These are phyloP conservation scores for Spinus olivaceus DNA, from an alignment of 2,797 vertebrate species.

Conservation along the genomic window DNA sequence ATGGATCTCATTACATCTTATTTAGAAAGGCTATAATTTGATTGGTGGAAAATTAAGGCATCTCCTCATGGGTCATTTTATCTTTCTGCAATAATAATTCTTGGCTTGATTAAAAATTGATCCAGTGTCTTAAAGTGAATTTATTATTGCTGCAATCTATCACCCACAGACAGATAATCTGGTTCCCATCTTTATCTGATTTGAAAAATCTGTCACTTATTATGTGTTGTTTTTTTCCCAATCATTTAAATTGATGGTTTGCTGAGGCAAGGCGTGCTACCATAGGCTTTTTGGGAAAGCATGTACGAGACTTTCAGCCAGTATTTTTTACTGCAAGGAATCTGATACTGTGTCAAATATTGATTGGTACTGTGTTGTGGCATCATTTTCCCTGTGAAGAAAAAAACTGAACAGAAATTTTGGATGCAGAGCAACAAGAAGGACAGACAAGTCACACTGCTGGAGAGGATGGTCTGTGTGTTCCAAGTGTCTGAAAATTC, in stretches of 20 bases:
- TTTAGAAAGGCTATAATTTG: slow-evolving; percentile 95
- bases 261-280: slow-evolving; percentile 62
- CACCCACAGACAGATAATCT: slow-evolving; percentile 98
- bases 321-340: slow-evolving; percentile 59
- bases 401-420: slow-evolving; percentile 40
- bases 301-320: neutral
- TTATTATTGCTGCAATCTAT: slow-evolving; percentile 99
- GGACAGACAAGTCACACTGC: neutral
- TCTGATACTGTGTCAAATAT: slow-evolving; percentile 70
- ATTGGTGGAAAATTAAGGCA: slow-evolving; percentile 98
- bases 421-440: slow-evolving; percentile 17
- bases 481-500: neutral
- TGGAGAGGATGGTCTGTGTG: neutral
- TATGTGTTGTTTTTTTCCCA: slow-evolving; percentile 81
- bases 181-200: slow-evolving; percentile 98
- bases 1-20: slow-evolving; percentile 90
- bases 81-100: slow-evolving; percentile 99
- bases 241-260: slow-evolving; percentile 84
- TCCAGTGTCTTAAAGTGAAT: slow-evolving; percentile 99
- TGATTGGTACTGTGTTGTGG: slow-evolving; percentile 55
- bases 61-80: slow-evolving; percentile 99
- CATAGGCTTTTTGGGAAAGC: slow-evolving; percentile 64
- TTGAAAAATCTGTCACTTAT: slow-evolving; percentile 92
- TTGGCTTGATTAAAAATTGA: slow-evolving; percentile 99
- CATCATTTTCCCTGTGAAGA: slow-evolving; percentile 48